Base-by-base conservation (phyloP, 2,113 vertebrate species). In the Cervus canadensis region DNA sequence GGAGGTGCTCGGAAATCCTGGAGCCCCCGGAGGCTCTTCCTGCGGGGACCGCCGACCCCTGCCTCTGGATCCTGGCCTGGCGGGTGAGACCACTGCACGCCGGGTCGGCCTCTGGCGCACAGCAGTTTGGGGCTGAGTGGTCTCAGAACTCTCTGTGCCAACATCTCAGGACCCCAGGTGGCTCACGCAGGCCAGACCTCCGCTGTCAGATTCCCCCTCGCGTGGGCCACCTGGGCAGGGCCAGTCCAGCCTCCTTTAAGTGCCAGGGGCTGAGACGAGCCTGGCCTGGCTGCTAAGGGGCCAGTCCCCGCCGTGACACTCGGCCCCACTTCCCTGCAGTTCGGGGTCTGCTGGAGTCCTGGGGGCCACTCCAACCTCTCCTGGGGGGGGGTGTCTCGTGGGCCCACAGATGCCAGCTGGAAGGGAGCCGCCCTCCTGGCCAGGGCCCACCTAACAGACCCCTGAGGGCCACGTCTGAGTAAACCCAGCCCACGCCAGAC, bases 131-230 rank as follows among this genome's bases (percentile, higher is more conserved):
- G 15, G 23, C 64, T 16, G 9, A 40, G 30, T 11, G 13, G 57
- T 15, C 25, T 89, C 48, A 6, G 28, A 33, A 26, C 19, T 2
- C 15, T 5, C 21, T 5, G 4, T 12, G 62, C 57, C 45, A 15
- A 15, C n/a, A 1, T 40, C 57, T 26, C 67, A 23, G 25, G 17
- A 48, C 19, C 4, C 23, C 82, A 52, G 19, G 25, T 2, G 7
- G 7, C 62, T 19, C 0, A 3, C 16, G 6, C 28, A n/a, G 81
- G 50, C 78, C 26, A 13, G 7, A 1, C 12, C 23, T 14, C 40
- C 5, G 11, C 45, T 0, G 17, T 36, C 33, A 30, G 3, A 45
- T 0, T 0, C 21, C n/a, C 9, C 0, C 0, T 3, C 2, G 0
- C 3, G 60, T 26, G 40, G 50, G 64, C 30, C 17, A 15, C 45